Percentiles rank a stretch among this genome's conserved stretches.
These are phyloP conservation scores for Heliothis virescens DNA, from an alignment of 1,140 invertebrate species.

Conservation along the genomic window DNA sequence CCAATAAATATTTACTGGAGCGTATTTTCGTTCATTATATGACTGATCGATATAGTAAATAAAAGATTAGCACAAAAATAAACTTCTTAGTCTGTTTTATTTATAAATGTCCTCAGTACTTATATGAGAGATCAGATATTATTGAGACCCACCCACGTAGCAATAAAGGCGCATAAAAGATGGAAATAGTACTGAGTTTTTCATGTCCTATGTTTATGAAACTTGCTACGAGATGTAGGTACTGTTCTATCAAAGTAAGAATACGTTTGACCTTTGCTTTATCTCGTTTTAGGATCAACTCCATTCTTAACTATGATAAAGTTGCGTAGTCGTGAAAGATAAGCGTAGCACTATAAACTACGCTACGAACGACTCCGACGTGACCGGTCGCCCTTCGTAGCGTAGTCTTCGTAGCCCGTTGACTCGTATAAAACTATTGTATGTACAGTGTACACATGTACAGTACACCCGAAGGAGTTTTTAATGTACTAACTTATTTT, in stretches of 20 bases:
- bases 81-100: background rate
- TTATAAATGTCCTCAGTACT: slow-evolving; percentile 12
- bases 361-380: too few species aligned
- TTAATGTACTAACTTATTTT: too few species aligned
- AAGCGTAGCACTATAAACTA: too few species aligned
- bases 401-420: too few species aligned
- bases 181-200: background rate
- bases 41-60: background rate
- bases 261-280: background rate
- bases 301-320: too few species aligned
- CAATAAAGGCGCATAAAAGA: slow-evolving; percentile 16
- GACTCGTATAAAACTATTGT: too few species aligned
- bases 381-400: too few species aligned
- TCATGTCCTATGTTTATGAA: background rate
- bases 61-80: slow-evolving; percentile 10
- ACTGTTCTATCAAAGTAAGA: background rate
- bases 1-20: background rate
- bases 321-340: too few species aligned
- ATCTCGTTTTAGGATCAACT: too few species aligned
- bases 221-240: too few species aligned
- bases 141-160: slow-evolving; percentile 4
- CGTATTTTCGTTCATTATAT: background rate
- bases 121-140: slow-evolving; percentile 10
- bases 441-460: too few species aligned
- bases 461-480: too few species aligned